phyloP scores from a whole-genome alignment of 2,797 vertebrate genomes.

The Meriones psammophilus region DNA sequence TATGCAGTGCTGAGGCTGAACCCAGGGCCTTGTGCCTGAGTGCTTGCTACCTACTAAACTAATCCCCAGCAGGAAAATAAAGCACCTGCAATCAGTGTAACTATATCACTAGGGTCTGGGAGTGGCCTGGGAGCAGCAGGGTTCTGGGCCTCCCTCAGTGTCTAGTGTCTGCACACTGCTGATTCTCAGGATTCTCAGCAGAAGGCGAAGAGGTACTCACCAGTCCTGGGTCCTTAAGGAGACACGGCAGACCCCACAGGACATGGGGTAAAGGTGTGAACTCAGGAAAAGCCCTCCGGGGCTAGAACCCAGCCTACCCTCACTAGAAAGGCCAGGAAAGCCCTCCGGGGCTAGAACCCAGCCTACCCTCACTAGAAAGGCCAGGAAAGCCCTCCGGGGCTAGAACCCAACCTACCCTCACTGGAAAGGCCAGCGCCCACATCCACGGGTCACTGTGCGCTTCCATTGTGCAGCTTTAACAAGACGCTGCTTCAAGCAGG shows the following conservation, averaged over 20 bases:
- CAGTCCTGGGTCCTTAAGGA: neutral
- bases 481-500: neutral
- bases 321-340: neutral
- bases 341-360: neutral
- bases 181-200: neutral
- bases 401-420: neutral
- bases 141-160: neutral
- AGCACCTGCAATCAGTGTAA: neutral
- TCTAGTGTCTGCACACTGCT: neutral
- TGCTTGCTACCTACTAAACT: neutral
- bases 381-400: neutral
- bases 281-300: neutral
- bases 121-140: neutral
- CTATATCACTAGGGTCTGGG: neutral
- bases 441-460: neutral
- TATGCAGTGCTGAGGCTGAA: neutral
- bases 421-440: accelerated
- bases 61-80: neutral
- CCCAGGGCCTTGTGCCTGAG: neutral
- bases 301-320: neutral
- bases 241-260: neutral
- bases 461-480: neutral
- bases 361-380: neutral
- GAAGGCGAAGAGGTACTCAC: neutral
- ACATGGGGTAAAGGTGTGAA: neutral